A percentile compares a stretch with the other conserved stretches of the same genome.
phyloP scores from a whole-genome alignment of 2,888 invertebrate genomes.

The Alviniconcha strummeri region DNA sequence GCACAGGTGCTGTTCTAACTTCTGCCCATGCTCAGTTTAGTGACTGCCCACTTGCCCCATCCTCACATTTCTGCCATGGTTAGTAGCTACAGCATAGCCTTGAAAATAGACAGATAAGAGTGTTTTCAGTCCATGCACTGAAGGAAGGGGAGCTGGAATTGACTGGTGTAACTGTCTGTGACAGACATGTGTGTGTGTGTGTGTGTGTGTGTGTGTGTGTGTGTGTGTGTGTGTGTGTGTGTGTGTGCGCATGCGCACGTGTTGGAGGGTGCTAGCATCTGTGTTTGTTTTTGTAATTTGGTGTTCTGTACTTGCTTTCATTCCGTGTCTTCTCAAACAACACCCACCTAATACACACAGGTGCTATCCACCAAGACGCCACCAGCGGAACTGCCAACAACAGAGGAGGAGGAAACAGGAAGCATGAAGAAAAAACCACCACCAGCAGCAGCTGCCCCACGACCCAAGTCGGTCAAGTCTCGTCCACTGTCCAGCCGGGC shows the following conservation, averaged over 20 bases:
- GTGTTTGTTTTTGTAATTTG: too few species aligned
- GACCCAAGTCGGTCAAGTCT: conserved; percentile 41
- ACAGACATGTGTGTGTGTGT: not conserved
- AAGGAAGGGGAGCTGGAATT: too few species aligned
- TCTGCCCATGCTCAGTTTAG: too few species aligned
- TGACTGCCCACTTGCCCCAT: too few species aligned
- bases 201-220: not conserved
- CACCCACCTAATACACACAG: not conserved
- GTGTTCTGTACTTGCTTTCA: too few species aligned
- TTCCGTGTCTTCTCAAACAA: too few species aligned
- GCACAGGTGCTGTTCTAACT: too few species aligned
- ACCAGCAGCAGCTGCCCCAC: not conserved
- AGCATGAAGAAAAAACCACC: not conserved
- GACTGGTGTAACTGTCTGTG: not conserved
- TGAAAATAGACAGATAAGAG: too few species aligned
- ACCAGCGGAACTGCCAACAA: not conserved
- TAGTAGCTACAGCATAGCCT: too few species aligned
- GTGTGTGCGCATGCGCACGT: not conserved
- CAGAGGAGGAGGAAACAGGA: not conserved
- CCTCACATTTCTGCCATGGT: too few species aligned
- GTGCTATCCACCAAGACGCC: conserved; percentile 13
- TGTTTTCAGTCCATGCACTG: too few species aligned
- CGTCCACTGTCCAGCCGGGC: conserved; percentile 43
- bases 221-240: not conserved
- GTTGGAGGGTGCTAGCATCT: too few species aligned